These are phyloP conservation scores for Drosophila parthenogenetica DNA, from an alignment of 2,888 invertebrate species.

Conservation along the genomic window DNA sequence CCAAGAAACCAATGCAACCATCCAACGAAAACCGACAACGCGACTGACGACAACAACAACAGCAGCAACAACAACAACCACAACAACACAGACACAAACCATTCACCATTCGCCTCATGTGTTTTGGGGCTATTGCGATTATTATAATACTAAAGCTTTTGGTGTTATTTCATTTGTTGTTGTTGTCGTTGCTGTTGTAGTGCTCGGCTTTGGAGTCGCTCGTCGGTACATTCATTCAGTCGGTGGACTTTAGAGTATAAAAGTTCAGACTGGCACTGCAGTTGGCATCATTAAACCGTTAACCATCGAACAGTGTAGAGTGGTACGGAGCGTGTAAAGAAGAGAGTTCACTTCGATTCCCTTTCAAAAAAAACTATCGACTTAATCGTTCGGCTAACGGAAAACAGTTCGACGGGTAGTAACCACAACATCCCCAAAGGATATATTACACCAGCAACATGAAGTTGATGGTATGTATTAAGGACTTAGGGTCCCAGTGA, in stretches of 20 bases:
- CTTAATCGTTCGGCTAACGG: constrained; percentile 49
- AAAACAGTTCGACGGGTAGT: constrained; percentile 51
- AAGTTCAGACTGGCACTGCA: constrained; percentile 82
- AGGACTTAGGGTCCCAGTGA: constrained; percentile 43
- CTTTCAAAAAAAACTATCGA: constrained; percentile 16
- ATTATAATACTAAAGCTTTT: constrained; percentile 60
- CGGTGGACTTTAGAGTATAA: constrained; percentile 75
- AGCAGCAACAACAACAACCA: constrained; percentile 18
- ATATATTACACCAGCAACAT: constrained; percentile 71
- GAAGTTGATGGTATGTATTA: constrained; percentile 84
- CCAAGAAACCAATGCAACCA: constrained; percentile 24
- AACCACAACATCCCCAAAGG: constrained; percentile 46
- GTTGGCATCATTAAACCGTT: constrained; percentile 85
- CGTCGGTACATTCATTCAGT: constrained; percentile 57
- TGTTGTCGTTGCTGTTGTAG: constrained; percentile 37
- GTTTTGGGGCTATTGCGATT: constrained; percentile 76
- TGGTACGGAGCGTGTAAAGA: constrained; percentile 66
- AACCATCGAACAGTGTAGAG: constrained; percentile 78
- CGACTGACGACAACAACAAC: constrained; percentile 39
- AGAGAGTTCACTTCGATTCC: constrained; percentile 46
- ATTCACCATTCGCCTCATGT: constrained; percentile 72
- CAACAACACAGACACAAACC: constrained; percentile 42
- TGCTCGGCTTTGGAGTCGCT: constrained; percentile 32
- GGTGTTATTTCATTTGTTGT: constrained; percentile 34
- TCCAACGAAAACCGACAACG: constrained; percentile 35